phyloP scores from a whole-genome alignment of 2,113 vertebrate species.

The Todiramphus chloris region DNA sequence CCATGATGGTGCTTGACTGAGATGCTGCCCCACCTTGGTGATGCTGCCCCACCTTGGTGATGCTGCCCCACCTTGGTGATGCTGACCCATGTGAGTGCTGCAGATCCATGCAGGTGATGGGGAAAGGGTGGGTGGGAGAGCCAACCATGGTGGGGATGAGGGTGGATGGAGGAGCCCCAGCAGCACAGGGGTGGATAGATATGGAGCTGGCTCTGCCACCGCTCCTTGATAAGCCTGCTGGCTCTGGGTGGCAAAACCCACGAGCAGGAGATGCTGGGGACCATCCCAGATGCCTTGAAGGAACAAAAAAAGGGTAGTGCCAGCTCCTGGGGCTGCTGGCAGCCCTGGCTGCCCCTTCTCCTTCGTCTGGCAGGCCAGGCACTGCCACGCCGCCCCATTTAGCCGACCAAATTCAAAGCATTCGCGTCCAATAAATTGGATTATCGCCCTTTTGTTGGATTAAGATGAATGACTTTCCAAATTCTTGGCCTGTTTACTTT shows the following conservation, averaged over 20 bases:
- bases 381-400: neutral
- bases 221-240: neutral
- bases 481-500: conserved; percentile 66
- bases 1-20: neutral
- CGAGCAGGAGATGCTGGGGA: neutral
- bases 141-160: fast-evolving
- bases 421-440: conserved; percentile 63
- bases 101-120: fast-evolving
- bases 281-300: neutral
- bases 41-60: neutral
- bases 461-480: conserved; percentile 68
- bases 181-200: no score
- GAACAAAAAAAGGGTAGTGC: neutral
- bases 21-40: fast-evolving
- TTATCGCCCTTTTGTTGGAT: conserved; percentile 65
- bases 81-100: no score
- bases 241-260: neutral
- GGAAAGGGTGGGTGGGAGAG: neutral
- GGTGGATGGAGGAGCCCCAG: neutral
- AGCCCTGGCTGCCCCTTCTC: neutral
- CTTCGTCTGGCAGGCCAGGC: neutral
- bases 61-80: fast-evolving
- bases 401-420: conserved; percentile 51
- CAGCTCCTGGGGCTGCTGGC: neutral
- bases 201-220: neutral